Percentiles rank a stretch among this genome's conserved stretches.
Conservation (phyloP, 2,888 invertebrate genomes). For the Sturmia bella region DNA sequence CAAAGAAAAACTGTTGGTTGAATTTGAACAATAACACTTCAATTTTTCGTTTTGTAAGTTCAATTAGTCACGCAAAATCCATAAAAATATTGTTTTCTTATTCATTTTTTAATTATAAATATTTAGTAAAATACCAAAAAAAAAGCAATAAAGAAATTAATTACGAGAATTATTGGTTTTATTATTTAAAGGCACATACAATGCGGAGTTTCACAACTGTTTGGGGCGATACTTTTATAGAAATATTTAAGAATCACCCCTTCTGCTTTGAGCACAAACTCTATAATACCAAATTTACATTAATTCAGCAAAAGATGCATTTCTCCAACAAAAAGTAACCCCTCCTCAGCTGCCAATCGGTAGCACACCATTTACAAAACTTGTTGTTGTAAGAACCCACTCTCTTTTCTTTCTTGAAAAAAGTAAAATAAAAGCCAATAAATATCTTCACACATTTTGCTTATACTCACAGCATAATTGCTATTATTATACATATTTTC, state of each 20-base stretch:
- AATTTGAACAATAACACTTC: conserved; percentile 7
- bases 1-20: conserved; percentile 7
- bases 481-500: background rate
- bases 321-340: too few relatives aligned
- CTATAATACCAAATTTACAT: too few relatives aligned
- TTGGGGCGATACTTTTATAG: too few relatives aligned
- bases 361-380: background rate
- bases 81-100: conserved; percentile 33
- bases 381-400: background rate
- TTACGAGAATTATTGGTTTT: conserved; percentile 45
- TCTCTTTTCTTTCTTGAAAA: background rate
- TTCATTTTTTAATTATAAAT: conserved; percentile 39
- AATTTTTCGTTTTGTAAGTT: conserved; percentile 53
- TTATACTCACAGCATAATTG: conserved; percentile 29
- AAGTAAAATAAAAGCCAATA: conserved; percentile 24
- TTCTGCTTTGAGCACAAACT: too few relatives aligned
- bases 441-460: conserved; percentile 26
- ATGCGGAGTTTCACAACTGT: background rate
- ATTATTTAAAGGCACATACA: conserved; percentile 41
- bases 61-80: conserved; percentile 63
- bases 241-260: too few relatives aligned
- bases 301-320: too few relatives aligned
- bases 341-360: too few relatives aligned
- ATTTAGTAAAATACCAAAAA: conserved; percentile 15
- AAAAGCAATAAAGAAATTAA: background rate